Evolutionary conservation across 2,797 vertebrate species (phyloP).

Genomic region (Selene dorsalis): DNA sequence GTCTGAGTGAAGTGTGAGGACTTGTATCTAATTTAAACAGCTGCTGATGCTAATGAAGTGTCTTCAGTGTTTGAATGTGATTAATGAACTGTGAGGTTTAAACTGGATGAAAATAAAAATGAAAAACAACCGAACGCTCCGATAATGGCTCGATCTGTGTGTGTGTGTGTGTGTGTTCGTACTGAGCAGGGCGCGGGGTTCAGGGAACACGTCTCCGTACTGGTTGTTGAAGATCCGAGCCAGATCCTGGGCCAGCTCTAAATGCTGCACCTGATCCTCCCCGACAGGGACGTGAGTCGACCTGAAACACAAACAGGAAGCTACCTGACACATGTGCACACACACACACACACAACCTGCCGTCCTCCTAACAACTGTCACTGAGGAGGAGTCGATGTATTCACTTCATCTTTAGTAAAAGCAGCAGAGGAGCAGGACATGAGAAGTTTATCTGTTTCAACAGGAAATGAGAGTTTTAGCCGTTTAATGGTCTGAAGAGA

Average conservation of each 20-base stretch:
- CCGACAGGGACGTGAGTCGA: slow-evolving; percentile 95
- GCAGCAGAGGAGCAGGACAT: background rate
- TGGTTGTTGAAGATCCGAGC: slow-evolving; percentile 92
- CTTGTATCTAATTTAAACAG: background rate
- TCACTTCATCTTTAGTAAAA: slow-evolving; percentile 27
- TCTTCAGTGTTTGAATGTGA: background rate
- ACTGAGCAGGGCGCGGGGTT: slow-evolving; percentile 86
- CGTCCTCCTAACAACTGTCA: slow-evolving; percentile 18
- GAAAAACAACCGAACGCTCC: background rate
- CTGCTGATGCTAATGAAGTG: background rate
- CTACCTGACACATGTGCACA: background rate
- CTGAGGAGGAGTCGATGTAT: slow-evolving; percentile 28
- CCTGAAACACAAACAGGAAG: slow-evolving; percentile 75
- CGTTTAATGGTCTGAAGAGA: slow-evolving; percentile 22
- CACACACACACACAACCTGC: background rate
- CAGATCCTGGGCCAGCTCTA: slow-evolving; percentile 93
- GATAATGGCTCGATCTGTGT: background rate
- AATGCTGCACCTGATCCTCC: slow-evolving; percentile 95
- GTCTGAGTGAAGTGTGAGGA: background rate
- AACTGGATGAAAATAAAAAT: background rate
- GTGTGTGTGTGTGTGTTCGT: slow-evolving; percentile 29
- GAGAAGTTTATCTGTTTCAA: background rate
- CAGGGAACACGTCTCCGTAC: slow-evolving; percentile 91
- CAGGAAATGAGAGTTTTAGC: slow-evolving; percentile 29
- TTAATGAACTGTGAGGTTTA: background rate